These are phyloP conservation scores for Rutpela maculata DNA, from an alignment of 2,888 invertebrate species.

Conservation along the genomic window DNA sequence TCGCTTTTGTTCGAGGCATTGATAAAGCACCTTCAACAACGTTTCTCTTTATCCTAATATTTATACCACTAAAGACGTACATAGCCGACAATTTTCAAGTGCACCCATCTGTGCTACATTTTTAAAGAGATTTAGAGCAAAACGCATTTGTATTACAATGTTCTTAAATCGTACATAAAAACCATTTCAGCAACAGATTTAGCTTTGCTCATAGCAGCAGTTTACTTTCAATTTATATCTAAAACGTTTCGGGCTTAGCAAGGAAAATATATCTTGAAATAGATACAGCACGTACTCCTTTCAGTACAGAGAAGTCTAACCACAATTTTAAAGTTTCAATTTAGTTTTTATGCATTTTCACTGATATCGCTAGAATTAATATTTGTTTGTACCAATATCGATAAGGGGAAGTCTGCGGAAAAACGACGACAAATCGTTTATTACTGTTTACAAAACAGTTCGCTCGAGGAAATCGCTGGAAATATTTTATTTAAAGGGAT, in stretches of 20 bases:
- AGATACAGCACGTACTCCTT: slow-evolving; percentile 57
- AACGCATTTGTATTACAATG: slow-evolving; percentile 54
- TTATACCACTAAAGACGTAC: slow-evolving; percentile 1
- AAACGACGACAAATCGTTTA: slow-evolving; percentile 46
- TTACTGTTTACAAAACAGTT: slow-evolving; percentile 45
- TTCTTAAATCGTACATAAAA: slow-evolving; percentile 53
- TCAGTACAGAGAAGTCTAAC: slow-evolving; percentile 44
- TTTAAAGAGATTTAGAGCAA: slow-evolving; percentile 35
- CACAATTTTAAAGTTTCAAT: slow-evolving; percentile 60
- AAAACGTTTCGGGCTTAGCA: slow-evolving; percentile 56
- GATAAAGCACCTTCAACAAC: neutral
- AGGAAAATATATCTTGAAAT: slow-evolving; percentile 54
- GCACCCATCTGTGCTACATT: slow-evolving; percentile 20
- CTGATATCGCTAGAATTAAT: slow-evolving; percentile 51
- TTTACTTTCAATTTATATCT: slow-evolving; percentile 62
- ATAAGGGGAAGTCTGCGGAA: slow-evolving; percentile 44
- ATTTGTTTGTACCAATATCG: slow-evolving; percentile 55
- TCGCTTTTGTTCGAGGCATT: neutral
- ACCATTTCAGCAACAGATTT: slow-evolving; percentile 53
- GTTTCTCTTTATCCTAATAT: neutral
- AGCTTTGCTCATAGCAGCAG: slow-evolving; percentile 55
- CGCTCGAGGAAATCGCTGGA: neutral
- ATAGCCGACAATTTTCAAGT: slow-evolving; percentile 13
- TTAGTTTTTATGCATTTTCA: slow-evolving; percentile 58
- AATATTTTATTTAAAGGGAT: slow-evolving; percentile 24